Base-by-base conservation (phyloP, 2,113 vertebrate genomes). In the Megalops atlanticus region DNA sequence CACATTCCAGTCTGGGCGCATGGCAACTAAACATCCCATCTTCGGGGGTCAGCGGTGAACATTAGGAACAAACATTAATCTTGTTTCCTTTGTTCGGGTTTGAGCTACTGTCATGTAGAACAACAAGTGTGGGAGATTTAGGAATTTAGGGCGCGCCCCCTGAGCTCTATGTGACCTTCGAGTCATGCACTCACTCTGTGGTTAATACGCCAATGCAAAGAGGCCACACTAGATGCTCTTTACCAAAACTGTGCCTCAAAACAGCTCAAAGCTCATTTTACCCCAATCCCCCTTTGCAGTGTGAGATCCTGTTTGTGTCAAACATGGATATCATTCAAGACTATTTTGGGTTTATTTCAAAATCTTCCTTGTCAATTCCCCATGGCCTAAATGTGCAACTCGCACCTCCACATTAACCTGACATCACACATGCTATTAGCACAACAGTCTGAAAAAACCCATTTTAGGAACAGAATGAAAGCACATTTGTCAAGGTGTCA, bases 1-100 rank as follows among this genome's bases (percentile, higher is more conserved):
- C 69, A 52, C 45, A 74, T 80, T 80, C 79, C 70, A 73, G 36
- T 24, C 47, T 73, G 69, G 49, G 69, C 47, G 31, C 43, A 52
- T n/a, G 45, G 79, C 43, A 80, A 54, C 43, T 38, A 74, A 52
- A 74, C 43, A 24, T 21, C 33, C 47, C 24, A n/a, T 74, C 79
- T 40, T 45, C 45, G 7, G 5, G 47, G 12, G 15, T 52, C 8
- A 72, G 68, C 4, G 3, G 49, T n/a, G 16, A 58, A 54, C 35
- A 69, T 52, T 27, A 73, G 79, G 24, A 80, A 38, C 70, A 72
- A 73, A 54, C 35, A 39, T 39, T 49, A 38, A 52, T 80, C 69
- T 52, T 58, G 70, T 27, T 52, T 15, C 45, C 36, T 74, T 80
- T 40, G 24, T 76, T 33, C 45, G 6, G 45, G 1, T 27, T 24